Evolutionary conservation across 2,113 vertebrate genomes (phyloP).

Genomic region (Acinonyx jubatus): DNA sequence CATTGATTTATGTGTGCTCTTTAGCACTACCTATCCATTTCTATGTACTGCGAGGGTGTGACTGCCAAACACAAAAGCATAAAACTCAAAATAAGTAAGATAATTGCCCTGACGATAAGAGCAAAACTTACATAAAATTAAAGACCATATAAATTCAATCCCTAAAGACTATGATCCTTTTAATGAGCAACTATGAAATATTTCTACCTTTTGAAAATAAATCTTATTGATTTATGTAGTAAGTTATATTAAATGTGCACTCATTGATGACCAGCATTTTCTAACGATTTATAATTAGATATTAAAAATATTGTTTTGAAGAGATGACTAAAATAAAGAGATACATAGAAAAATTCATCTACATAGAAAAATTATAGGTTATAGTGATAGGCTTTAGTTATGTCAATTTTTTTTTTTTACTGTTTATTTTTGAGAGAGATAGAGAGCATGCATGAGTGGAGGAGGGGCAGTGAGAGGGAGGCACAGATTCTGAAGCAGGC

Average conservation of each 20-base stretch:
- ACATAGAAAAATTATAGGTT: neutral
- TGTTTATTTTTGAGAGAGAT: too few species aligned
- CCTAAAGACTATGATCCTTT: neutral
- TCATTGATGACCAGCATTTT: neutral
- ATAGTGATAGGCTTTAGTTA: neutral
- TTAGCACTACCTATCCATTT: neutral
- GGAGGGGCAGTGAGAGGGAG: too few species aligned
- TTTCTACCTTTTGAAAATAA: neutral
- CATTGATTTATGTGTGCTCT: neutral
- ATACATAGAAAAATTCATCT: neutral
- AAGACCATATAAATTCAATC: neutral
- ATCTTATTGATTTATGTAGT: neutral
- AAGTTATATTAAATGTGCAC: neutral
- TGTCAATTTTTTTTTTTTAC: neutral
- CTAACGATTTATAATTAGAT: neutral
- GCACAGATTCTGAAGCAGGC: too few species aligned
- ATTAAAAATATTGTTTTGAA: neutral
- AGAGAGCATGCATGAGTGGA: too few species aligned
- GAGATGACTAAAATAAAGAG: neutral
- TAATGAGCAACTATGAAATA: neutral
- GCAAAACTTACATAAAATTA: neutral
- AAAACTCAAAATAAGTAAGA: neutral
- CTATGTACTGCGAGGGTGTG: neutral
- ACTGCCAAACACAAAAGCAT: neutral
- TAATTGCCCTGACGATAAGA: neutral